Base-by-base conservation (phyloP, 2,113 vertebrate genomes). In the Silurus meridionalis region DNA sequence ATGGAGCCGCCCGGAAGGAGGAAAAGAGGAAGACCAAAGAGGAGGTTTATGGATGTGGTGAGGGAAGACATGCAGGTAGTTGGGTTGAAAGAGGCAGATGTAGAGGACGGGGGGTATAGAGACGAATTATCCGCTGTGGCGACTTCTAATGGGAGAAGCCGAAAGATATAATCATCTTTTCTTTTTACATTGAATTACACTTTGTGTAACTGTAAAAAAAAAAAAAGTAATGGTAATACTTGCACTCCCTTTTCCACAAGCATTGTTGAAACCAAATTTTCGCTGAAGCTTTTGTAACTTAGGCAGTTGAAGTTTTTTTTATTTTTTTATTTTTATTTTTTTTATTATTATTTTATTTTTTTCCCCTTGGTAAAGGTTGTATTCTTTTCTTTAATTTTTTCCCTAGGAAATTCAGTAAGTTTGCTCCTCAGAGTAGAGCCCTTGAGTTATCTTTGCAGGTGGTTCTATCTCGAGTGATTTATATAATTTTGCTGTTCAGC, bases 221-320 rank as follows among this genome's bases (percentile, higher is more conserved):
- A n/a, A n/a, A 37, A 37, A 37, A 37, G 28, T 37, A 37, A 37
- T 37, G 28, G 80, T 71, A 55, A 75, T 48, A 71, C 57, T 85
- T 82, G 53, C 48, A 52, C 61, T 64, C 46, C 1, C 13, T 80
- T 87, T 83, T 82, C 37, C 78, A 88, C 0, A 60, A 66, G 67
- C 52, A 63, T 71, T 69, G 83, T 85, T 85, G 48, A 85, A 89
- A 83, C 87, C 83, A 28, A 71, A 61, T 89, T 89, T 69, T 82
- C 37, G 85, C 88, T 89, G 87, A 87, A 21, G 58, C 88, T 66
- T 84, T 86, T 88, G 77, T 90, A 84, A 84, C 88, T 58, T 85
- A 52, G 58, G 80, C 75, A 77, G 14, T 57, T 82, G 37, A 52
- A 52, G 82, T 8, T 9, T 82, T 85, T 82, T 81, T 37, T 37